phyloP scores from a whole-genome alignment of 2,797 vertebrate genomes.

The Bradypodion ventrale region DNA sequence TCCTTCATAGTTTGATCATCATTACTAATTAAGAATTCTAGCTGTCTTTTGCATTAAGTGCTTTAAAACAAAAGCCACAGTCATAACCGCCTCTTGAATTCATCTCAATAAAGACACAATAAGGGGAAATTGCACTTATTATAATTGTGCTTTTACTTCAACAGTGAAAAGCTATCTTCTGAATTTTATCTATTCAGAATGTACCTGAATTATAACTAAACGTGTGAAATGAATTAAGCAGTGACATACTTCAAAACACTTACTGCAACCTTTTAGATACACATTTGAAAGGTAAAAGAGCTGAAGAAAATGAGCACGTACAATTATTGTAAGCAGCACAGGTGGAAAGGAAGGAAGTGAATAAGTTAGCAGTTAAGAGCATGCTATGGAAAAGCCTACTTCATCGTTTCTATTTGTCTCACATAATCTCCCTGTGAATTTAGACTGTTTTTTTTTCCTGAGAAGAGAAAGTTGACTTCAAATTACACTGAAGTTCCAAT shows the following conservation, averaged over 20 bases:
- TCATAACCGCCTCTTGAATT: conserved; percentile 32
- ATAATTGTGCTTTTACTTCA: conserved; percentile 29
- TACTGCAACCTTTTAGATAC: neutral
- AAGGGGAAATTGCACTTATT: conserved; percentile 7
- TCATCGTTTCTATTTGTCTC: conserved; percentile 19
- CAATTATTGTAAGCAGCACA: conserved; percentile 26
- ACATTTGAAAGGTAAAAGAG: neutral
- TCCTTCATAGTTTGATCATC: conserved; percentile 8
- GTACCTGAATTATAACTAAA: fast-evolving
- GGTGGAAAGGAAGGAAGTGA: conserved; percentile 11
- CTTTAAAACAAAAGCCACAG: conserved; percentile 36
- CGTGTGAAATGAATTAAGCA: conserved; percentile 18
- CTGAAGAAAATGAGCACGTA: conserved; percentile 1
- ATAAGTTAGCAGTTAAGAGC: conserved; percentile 20
- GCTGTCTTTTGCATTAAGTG: neutral
- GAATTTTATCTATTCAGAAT: neutral
- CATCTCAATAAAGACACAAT: conserved; percentile 13
- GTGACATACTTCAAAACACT: neutral
- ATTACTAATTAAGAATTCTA: conserved; percentile 37
- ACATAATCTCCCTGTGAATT: neutral
- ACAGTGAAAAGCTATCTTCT: conserved; percentile 3
- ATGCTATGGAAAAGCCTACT: neutral
- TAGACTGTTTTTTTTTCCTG: neutral
- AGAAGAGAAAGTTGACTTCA: neutral
- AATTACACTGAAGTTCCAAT: neutral